Base-by-base conservation (phyloP, 2,888 invertebrate genomes). In the Chironomus tentans region DNA sequence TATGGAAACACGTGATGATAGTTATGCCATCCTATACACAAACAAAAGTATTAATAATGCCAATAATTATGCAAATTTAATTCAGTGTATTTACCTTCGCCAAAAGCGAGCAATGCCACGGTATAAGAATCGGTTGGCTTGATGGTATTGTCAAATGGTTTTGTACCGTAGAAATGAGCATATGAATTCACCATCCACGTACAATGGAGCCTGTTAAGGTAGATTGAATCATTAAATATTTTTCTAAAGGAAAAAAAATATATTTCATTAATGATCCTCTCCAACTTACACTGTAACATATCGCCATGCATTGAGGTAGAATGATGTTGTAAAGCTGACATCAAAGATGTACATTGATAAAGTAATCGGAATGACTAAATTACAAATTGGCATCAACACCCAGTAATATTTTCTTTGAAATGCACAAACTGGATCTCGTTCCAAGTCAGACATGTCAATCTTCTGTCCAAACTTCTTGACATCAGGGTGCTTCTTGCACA, bases 171-270 rank as follows among this genome's bases (percentile, higher is more conserved):
- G 80, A 94, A 91, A 82, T 97, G 97, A 0, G 97, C 97, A 0
- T 93, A 94, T 77, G 94, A 95, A 85, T 97, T 97, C 21, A 97
- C 95, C 77, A 94, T 85, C 97, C 97, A 97, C 0, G 97, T 97
- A 80, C 89, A 87, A 82, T 98, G 92, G 68, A 97, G 87, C 21
- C 72, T 72, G 72, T 72, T 72, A 72, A 72, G 72, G 61, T 72
- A 22, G 24, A 72, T 72, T 72, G 72, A 72, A 72, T 72, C 72
- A 72, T 72, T 72, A 72, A 72, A 18, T 22, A 70, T 38, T 15
- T 24, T 6, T 28, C 5, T 6, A 28, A 28, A 6, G 5, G 1
- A 24, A 68, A 38, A 68, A 38, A 38, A 6, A 38, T 10, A 10
- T 50, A 50, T 48, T 18, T 22, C 28, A 28, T 72, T 72, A 72